A percentile compares a stretch with the other conserved stretches of the same genome.
Evolutionary conservation across 2,888 invertebrate species (phyloP).

Genomic region (Chloromyia formosa): DNA sequence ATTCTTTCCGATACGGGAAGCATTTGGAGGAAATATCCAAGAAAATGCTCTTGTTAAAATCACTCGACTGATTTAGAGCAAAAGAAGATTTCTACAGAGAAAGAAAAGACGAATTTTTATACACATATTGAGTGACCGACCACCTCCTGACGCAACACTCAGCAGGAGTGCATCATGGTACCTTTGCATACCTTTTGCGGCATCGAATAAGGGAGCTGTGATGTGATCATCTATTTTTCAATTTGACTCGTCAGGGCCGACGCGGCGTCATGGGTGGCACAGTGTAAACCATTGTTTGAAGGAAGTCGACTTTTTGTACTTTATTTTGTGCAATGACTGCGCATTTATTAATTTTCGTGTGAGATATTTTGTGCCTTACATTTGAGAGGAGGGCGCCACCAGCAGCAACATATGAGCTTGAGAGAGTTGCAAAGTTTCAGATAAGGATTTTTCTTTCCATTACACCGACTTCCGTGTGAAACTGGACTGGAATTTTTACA

Average conservation of each 20-base stretch:
- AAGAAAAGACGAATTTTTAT: too few species aligned
- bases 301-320: background rate
- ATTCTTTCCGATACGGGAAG: background rate
- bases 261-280: constrained; percentile 37
- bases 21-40: constrained; percentile 28
- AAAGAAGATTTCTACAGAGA: background rate
- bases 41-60: constrained; percentile 33
- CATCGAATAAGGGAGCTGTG: constrained; percentile 8
- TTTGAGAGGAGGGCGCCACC: background rate
- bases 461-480: constrained; percentile 49
- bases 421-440: constrained; percentile 18
- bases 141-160: constrained; percentile 35
- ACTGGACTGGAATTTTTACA: constrained; percentile 39
- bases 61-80: constrained; percentile 29
- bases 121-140: constrained; percentile 36
- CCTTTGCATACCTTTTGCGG: constrained; percentile 21
- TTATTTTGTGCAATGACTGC: constrained; percentile 47
- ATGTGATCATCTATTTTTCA: constrained; percentile 31
- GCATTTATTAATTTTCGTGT: constrained; percentile 41
- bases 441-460: constrained; percentile 43
- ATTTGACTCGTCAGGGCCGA: background rate
- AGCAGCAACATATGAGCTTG: background rate
- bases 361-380: background rate
- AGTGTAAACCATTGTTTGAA: constrained; percentile 31
- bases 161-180: constrained; percentile 12